Evolutionary conservation across 2,888 invertebrate genomes (phyloP).

Genomic region (Drosophila diplacantha): DNA sequence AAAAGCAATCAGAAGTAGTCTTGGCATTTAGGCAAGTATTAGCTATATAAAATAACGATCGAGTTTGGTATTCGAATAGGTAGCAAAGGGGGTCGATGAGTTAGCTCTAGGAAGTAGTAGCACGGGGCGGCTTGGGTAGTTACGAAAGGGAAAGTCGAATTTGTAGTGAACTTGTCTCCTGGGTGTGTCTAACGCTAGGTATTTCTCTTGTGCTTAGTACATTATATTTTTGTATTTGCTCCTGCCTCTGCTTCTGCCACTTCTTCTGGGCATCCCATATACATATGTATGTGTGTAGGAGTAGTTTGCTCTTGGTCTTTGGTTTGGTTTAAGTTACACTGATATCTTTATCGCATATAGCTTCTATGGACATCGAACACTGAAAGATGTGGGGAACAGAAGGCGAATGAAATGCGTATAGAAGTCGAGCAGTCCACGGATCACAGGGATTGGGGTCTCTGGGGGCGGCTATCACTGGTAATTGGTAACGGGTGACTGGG

Average conservation of each 20-base stretch:
- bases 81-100: slow-evolving; percentile 12
- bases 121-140: slow-evolving; percentile 23
- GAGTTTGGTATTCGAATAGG: slow-evolving; percentile 25
- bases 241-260: background rate
- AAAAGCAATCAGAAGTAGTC: slow-evolving; percentile 38
- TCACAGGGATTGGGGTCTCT: slow-evolving; percentile 2
- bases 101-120: slow-evolving; percentile 26
- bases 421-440: slow-evolving; percentile 24
- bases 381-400: slow-evolving; percentile 24
- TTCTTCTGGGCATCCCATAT: slow-evolving; percentile 27
- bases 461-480: slow-evolving; percentile 19
- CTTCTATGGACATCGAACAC: slow-evolving; percentile 42
- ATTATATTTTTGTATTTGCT: slow-evolving; percentile 21
- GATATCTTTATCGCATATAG: slow-evolving; percentile 41
- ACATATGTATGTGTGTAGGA: slow-evolving; percentile 35
- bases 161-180: slow-evolving; percentile 30
- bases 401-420: slow-evolving; percentile 5
- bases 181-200: slow-evolving; percentile 29
- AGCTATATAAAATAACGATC: slow-evolving; percentile 36
- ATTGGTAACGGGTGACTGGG: background rate
- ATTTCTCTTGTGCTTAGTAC: slow-evolving; percentile 25
- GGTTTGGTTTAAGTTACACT: slow-evolving; percentile 39
- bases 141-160: slow-evolving; percentile 13
- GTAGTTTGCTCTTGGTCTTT: slow-evolving; percentile 44
- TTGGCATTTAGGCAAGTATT: slow-evolving; percentile 18